Percentiles rank a stretch among this genome's conserved stretches.
phyloP scores from a whole-genome alignment of 2,113 vertebrate genomes.

The Amphiprion ocellaris region DNA sequence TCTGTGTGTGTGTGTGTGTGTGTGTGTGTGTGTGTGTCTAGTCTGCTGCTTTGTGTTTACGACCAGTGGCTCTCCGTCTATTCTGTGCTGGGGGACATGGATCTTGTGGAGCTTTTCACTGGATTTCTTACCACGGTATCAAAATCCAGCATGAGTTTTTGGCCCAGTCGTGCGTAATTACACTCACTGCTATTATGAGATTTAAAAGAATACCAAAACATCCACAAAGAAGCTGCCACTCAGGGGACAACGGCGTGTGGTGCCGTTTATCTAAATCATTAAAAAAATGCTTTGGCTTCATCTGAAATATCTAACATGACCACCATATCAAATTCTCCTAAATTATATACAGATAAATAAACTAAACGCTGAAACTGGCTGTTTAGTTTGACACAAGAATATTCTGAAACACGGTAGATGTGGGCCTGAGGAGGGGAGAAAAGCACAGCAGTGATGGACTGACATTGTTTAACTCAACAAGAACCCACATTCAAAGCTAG shows the following conservation, averaged over 20 bases:
- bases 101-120: constrained; percentile 39
- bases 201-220: background rate
- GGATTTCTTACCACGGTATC: constrained; percentile 22
- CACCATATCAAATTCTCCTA: background rate
- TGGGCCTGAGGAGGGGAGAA: background rate
- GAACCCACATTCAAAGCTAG: background rate
- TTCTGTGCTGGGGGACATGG: constrained; percentile 48
- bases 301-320: background rate
- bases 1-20: constrained; percentile 38
- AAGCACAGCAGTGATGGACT: background rate
- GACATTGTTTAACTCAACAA: background rate
- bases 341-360: background rate
- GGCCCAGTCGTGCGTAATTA: background rate
- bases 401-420: background rate
- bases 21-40: constrained; percentile 51
- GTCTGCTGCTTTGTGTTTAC: constrained; percentile 67
- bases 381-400: background rate
- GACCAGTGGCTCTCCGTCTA: constrained; percentile 51
- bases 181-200: background rate
- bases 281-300: background rate
- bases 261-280: background rate
- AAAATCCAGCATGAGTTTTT: background rate
- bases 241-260: background rate
- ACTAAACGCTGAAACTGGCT: background rate
- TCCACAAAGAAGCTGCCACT: background rate